Evolutionary conservation across 1,140 invertebrate species (phyloP), one percentile per base, ranked within the genome.

Genomic region (Hestina assimilis): DNA sequence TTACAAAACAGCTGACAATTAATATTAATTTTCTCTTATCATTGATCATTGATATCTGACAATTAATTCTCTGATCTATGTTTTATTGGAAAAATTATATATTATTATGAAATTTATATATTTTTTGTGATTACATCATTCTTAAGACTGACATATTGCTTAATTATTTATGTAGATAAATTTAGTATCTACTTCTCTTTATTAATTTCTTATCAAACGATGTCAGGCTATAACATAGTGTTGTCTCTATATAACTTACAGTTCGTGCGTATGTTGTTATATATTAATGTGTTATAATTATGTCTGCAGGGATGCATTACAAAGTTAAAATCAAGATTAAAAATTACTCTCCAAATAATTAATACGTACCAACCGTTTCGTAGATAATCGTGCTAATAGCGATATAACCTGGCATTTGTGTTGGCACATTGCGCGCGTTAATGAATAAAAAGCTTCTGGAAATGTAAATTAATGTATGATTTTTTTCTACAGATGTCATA

Each of bases 401-500:
- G 17, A 41, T 48, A 46, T 50, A 35, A 40, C 29, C 11, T 29
- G 29, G 38, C 46, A 43, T 58, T 58, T 42, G 29, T 35, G 46
- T 58, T 58, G 35, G 43, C 42, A 28, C 43, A 40, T 40, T 51
- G 47, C 38, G 33, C 47, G 33, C 40, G 28, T 53, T 58, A 58
- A 58, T 50, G 46, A 58, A 48, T 19, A 24, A 23, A 38, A 57
- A 48, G 46, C 33, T 24, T 42, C 26, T 15, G 24, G 11, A 24
- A 45, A 43, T 54, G 28, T 45, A 21, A 38, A 20, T 6, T 24
- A 38, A 38, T 23, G 21, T 56, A 46, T 56, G 19, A 26, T 55
- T 33, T 35, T 42, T 56, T 56, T 56, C 48, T 48, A 38, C 38
- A 48, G 45, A 69, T 69, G 60, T 69, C 70, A 69, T 69, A 61